Evolutionary conservation across 1,140 invertebrate genomes (phyloP), one percentile per base, ranked within the genome.

Genomic region (Neodiprion fabricii): DNA sequence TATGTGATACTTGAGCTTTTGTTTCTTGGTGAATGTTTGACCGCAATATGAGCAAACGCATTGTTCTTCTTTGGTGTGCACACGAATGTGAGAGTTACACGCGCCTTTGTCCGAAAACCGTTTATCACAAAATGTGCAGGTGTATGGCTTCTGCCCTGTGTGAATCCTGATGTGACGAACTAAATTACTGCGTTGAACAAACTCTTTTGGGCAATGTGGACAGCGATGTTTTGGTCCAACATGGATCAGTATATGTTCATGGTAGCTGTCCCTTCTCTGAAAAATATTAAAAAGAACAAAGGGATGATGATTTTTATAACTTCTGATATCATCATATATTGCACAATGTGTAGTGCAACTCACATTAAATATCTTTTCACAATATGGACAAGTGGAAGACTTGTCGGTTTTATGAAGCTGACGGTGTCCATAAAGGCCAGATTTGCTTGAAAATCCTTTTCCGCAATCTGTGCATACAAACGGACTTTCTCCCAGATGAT

Each of bases 71-170:
- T 85, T 86, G 4, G 87, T 88, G 78, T 91, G 90, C 1, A 90
- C 89, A 71, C 89, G 88, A 65, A 88, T 81, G 76, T 91, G 90
- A 9, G 90, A 87, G 21, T 87, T 91, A 75, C 90, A 90, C 7
- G 90, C 90, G 65, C 90, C 90, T 81, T 91, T 91, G 74, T 91
- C 89, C 11, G 89, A 86, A 80, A 91, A 91, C 23, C 88, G 87
- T 23, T 89, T 85, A 9, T 85, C 83, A 77, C 90, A 91, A 75
- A 89, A 86, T 21, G 84, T 80, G 77, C 90, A 91, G 28, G 88
- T 81, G 80, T 91, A 91, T n/a, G 90, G 90, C 73, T 89, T 83
- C 82, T 90, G 88, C 76, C 90, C 89, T 5, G 90, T 90, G 80
- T 91, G 90, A 7, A 89, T 85, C 0, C 90, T 85, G 76, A 90